Percentiles rank a stretch among this genome's conserved stretches.
These are phyloP conservation scores for Mus minutoides DNA, from an alignment of 2,797 vertebrate species.

Conservation along the genomic window DNA sequence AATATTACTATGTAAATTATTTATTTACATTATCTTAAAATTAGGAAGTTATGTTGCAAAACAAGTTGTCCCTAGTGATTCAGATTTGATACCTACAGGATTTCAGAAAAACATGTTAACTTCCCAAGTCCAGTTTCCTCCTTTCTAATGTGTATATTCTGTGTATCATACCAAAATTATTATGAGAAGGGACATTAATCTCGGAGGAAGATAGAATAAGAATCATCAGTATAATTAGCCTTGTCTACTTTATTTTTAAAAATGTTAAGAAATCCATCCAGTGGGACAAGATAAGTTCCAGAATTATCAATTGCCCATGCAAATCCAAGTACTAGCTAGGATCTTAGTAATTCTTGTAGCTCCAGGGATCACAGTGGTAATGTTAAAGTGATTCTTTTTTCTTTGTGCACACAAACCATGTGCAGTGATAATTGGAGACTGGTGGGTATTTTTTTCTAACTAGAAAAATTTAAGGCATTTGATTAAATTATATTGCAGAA, in stretches of 20 bases:
- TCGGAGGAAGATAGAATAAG: background rate
- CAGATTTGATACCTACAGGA: background rate
- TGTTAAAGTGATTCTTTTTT: slow-evolving; percentile 44
- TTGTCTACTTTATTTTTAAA: slow-evolving; percentile 67
- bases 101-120: background rate
- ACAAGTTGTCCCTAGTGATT: slow-evolving; percentile 61
- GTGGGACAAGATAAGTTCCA: slow-evolving; percentile 35
- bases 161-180: background rate
- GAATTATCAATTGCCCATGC: slow-evolving; percentile 63
- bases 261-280: slow-evolving; percentile 58
- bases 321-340: slow-evolving; percentile 52
- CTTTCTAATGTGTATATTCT: background rate
- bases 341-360: slow-evolving; percentile 60
- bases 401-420: slow-evolving; percentile 68
- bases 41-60: slow-evolving; percentile 83
- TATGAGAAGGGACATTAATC: background rate
- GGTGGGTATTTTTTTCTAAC: slow-evolving; percentile 64
- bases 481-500: slow-evolving; percentile 74
- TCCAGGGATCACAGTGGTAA: slow-evolving; percentile 46
- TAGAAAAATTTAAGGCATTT: slow-evolving; percentile 53
- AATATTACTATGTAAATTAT: slow-evolving; percentile 68
- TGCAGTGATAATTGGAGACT: slow-evolving; percentile 78
- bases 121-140: slow-evolving; percentile 38
- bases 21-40: slow-evolving; percentile 85
- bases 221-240: slow-evolving; percentile 38